Evolutionary conservation across 2,888 invertebrate genomes (phyloP).

Genomic region (Odontomyia ornata): DNA sequence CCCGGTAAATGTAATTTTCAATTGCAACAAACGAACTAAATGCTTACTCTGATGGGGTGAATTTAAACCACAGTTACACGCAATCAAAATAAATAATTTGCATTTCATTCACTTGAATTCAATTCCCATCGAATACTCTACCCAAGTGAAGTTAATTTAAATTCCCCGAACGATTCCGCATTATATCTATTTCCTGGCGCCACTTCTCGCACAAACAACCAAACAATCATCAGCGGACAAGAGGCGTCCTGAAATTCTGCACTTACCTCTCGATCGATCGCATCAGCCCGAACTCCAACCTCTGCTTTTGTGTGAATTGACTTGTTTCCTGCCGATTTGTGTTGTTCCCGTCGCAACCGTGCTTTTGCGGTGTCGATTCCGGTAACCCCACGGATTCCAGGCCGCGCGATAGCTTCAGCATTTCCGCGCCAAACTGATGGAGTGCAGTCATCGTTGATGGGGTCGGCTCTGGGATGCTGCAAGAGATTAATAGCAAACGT

Average conservation of each 20-base stretch:
- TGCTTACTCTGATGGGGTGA: too few relatives aligned
- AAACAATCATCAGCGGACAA: too few relatives aligned
- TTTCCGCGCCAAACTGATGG: constrained; percentile 86
- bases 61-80: too few relatives aligned
- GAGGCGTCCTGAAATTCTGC: not conserved
- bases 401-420: constrained; percentile 83
- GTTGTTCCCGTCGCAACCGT: not conserved
- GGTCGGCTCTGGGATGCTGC: constrained; percentile 73
- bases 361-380: constrained; percentile 50
- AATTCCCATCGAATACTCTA: too few relatives aligned
- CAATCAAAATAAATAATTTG: too few relatives aligned
- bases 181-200: too few relatives aligned
- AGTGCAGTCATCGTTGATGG: constrained; percentile 86
- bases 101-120: too few relatives aligned
- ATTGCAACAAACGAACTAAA: too few relatives aligned
- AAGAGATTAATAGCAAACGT: not conserved
- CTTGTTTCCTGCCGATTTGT: constrained; percentile 19
- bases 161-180: too few relatives aligned
- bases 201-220: too few relatives aligned
- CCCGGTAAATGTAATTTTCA: too few relatives aligned
- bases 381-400: constrained; percentile 73
- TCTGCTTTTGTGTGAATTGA: constrained; percentile 18
- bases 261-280: constrained; percentile 9
- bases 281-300: constrained; percentile 1
- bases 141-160: too few relatives aligned